Percentiles rank a stretch among this genome's conserved stretches.
phyloP scores from a whole-genome alignment of 1,140 invertebrate genomes.

The Drosophila kohkoa region DNA sequence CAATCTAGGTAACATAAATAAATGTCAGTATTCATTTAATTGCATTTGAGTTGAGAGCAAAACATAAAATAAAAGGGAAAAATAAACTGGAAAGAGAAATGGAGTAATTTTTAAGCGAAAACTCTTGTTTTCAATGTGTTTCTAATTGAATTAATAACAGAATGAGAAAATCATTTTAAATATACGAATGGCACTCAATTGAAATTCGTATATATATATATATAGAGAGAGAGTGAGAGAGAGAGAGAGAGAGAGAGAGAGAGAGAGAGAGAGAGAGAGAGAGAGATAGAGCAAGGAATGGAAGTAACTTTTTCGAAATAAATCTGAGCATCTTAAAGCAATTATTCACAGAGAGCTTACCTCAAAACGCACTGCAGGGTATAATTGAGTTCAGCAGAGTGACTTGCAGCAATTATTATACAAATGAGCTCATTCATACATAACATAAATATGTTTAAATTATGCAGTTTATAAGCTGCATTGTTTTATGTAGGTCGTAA shows the following conservation, averaged over 20 bases:
- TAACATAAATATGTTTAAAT: constrained; percentile 55
- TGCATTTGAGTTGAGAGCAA: too few relatives aligned
- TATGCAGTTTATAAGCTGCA: constrained; percentile 78
- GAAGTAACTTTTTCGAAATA: neutral
- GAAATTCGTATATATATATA: too few relatives aligned
- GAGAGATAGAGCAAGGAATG: neutral
- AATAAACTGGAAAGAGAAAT: too few relatives aligned
- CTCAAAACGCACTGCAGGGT: neutral
- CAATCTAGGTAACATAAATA: too few relatives aligned
- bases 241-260: neutral
- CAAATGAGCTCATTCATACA: constrained; percentile 13
- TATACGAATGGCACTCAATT: too few relatives aligned
- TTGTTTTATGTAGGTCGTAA: constrained; percentile 77
- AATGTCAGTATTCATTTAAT: too few relatives aligned
- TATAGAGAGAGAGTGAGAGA: too few relatives aligned
- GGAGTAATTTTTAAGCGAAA: too few relatives aligned
- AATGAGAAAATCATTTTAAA: too few relatives aligned
- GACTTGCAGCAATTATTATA: neutral
- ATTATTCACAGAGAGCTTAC: neutral
- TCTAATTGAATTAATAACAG: too few relatives aligned
- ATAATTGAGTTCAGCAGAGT: neutral
- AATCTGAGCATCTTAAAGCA: neutral
- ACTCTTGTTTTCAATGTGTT: too few relatives aligned
- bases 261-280: neutral
- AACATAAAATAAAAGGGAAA: too few relatives aligned